phyloP scores from a whole-genome alignment of 2,888 invertebrate genomes.

The Stramonita haemastoma region DNA sequence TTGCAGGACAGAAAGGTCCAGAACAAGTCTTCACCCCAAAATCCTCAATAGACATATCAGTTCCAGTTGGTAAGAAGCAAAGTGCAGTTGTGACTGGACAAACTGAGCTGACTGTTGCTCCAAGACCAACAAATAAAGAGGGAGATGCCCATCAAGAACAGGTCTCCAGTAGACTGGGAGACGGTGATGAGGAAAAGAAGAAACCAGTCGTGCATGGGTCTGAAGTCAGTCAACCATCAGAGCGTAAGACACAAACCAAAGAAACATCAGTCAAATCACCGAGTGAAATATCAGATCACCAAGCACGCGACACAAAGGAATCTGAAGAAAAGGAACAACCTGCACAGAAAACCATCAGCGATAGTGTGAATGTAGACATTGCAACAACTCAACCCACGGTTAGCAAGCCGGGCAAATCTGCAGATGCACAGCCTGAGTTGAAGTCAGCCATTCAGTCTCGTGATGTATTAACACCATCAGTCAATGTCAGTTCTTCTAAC shows the following conservation, averaged over 20 bases:
- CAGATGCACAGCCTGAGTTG: neutral
- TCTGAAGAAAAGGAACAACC: neutral
- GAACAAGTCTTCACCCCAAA: neutral
- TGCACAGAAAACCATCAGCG: neutral
- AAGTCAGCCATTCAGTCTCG: neutral
- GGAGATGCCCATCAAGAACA: neutral
- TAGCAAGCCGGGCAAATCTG: neutral
- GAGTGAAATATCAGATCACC: no score
- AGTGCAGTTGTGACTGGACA: neutral
- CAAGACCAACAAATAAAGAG: neutral
- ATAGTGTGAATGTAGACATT: neutral
- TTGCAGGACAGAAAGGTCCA: neutral
- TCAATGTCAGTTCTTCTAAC: neutral
- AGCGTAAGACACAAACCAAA: neutral
- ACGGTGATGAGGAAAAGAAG: neutral
- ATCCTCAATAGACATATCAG: neutral
- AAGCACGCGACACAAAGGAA: no score
- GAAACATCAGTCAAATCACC: neutral
- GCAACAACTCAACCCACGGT: neutral
- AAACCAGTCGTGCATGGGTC: neutral
- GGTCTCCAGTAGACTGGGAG: neutral
- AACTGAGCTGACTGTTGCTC: neutral
- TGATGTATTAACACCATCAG: neutral
- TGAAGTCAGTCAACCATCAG: neutral
- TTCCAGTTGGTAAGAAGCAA: neutral